Percentiles rank a stretch among this genome's conserved stretches.
phyloP scores from a whole-genome alignment of 2,888 invertebrate species.

The Archips xylosteana region DNA sequence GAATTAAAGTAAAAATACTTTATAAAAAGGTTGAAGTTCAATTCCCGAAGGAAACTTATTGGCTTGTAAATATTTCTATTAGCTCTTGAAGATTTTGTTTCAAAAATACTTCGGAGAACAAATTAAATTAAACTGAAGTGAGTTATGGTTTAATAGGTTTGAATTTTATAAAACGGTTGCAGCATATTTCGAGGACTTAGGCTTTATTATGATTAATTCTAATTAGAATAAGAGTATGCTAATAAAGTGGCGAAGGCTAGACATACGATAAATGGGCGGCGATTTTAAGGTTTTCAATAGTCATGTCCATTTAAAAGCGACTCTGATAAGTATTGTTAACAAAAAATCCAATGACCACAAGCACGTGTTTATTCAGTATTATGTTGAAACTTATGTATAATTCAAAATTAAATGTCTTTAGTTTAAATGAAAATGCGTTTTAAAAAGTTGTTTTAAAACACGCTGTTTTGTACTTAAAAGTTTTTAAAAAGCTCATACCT shows the following conservation, averaged over 20 bases:
- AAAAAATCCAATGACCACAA: too few species aligned
- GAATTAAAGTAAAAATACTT: not conserved
- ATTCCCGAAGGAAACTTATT: not conserved
- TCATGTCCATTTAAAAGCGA: too few species aligned
- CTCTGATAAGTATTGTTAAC: too few species aligned
- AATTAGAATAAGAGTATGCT: not conserved
- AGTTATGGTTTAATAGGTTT: not conserved
- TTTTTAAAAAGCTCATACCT: too few species aligned
- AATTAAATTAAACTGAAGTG: not conserved
- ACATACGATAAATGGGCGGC: too few species aligned
- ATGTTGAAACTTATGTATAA: too few species aligned
- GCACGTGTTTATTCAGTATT: too few species aligned
- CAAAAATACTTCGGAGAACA: constrained; percentile 4
- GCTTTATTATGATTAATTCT: not conserved
- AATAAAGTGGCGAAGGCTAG: not conserved
- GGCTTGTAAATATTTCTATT: constrained; percentile 19
- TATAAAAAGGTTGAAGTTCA: not conserved
- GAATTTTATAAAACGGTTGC: not conserved
- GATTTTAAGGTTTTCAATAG: too few species aligned
- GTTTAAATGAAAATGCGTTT: too few species aligned
- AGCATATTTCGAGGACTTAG: not conserved
- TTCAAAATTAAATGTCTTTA: too few species aligned
- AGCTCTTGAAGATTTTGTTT: not conserved
- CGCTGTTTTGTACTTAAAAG: too few species aligned
- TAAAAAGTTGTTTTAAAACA: too few species aligned